These are phyloP conservation scores for Bucco capensis DNA, from an alignment of 2,113 vertebrate genomes.

Conservation along the genomic window DNA sequence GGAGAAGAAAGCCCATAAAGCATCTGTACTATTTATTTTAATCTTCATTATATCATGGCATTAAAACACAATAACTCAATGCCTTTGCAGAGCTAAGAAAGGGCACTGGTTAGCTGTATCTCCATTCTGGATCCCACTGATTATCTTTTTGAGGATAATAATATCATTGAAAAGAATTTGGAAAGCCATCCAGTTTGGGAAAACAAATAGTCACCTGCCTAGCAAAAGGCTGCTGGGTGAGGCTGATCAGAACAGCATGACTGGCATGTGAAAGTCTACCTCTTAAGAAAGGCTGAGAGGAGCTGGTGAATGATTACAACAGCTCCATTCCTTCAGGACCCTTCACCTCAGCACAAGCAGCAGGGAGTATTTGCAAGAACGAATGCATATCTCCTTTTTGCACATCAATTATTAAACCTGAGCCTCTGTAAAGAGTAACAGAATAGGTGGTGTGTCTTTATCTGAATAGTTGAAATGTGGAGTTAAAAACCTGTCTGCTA, in stretches of 20 bases:
- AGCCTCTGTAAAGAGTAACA: not conserved
- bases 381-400: not conserved
- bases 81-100: not conserved
- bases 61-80: not conserved
- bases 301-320: not conserved
- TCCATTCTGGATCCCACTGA: not conserved
- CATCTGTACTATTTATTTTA: not conserved
- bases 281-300: not conserved
- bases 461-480: not conserved
- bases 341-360: not conserved
- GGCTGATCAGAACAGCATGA: not conserved
- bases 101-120: not conserved
- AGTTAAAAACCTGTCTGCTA: not conserved
- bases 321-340: not conserved
- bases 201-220: not conserved
- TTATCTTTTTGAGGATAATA: not conserved
- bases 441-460: not conserved
- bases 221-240: not conserved
- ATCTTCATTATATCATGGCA: not conserved
- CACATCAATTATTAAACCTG: conserved; percentile 15
- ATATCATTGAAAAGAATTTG: not conserved
- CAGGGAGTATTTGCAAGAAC: not conserved
- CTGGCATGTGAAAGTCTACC: fast-evolving
- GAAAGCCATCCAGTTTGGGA: not conserved
- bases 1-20: not conserved